Conservation (phyloP, 1,140 invertebrate genomes). For the Drosophila nasuta region DNA sequence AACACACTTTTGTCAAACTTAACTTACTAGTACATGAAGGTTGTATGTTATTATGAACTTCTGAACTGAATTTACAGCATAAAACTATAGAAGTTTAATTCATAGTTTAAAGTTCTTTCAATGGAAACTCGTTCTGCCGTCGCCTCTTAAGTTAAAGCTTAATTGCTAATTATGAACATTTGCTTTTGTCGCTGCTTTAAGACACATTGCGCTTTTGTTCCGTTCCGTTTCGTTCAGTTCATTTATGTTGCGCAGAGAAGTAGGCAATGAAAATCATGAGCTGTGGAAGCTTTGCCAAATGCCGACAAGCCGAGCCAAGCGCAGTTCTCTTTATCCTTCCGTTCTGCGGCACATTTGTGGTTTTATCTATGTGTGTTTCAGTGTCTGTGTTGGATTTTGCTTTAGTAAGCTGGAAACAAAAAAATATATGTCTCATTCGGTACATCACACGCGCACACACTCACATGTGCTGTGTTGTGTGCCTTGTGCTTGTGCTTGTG, state of each 20-base stretch:
- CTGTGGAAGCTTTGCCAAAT: constrained; percentile 37
- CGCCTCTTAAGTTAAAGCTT: not conserved
- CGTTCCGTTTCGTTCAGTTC: constrained; percentile 10
- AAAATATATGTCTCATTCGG: constrained; percentile 59
- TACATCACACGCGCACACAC: not conserved
- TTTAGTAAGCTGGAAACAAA: constrained; percentile 50
- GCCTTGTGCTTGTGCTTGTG: not conserved
- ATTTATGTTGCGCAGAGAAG: constrained; percentile 28
- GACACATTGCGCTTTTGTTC: constrained; percentile 21
- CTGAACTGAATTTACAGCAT: too few species aligned
- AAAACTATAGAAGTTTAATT: too few species aligned
- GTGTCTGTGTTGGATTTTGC: constrained; percentile 12
- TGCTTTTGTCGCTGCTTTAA: not conserved
- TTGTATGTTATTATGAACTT: too few species aligned
- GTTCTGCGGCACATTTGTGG: constrained; percentile 57
- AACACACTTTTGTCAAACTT: too few species aligned
- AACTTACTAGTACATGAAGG: too few species aligned
- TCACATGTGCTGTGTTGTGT: constrained; percentile 46
- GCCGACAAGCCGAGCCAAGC: constrained; percentile 31
- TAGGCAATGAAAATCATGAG: constrained; percentile 48
- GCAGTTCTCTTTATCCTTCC: constrained; percentile 53
- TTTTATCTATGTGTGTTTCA: constrained; percentile 12
- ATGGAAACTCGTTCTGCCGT: not conserved
- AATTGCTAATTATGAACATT: constrained; percentile 17
- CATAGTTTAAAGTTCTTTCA: not conserved